These are phyloP conservation scores for Limanda limanda DNA, from an alignment of 2,113 vertebrate species.

Conservation along the genomic window DNA sequence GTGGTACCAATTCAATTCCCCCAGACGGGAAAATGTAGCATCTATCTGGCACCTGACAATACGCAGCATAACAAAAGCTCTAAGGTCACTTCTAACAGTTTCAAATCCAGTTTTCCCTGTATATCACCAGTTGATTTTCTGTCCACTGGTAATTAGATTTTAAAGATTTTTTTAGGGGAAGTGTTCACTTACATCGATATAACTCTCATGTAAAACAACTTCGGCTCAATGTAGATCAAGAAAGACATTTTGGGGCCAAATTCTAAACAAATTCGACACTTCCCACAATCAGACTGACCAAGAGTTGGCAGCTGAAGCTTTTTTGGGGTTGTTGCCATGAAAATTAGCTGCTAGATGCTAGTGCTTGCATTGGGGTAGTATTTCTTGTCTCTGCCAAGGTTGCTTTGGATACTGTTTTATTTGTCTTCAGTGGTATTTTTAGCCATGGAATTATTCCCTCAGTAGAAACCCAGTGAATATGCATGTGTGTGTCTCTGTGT, in stretches of 20 bases:
- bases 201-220: constrained; percentile 34
- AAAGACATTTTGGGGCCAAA: constrained; percentile 8
- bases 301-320: constrained; percentile 40
- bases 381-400: constrained; percentile 41
- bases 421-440: constrained; percentile 57
- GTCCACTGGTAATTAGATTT: constrained; percentile 32
- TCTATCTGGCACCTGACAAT: constrained; percentile 34
- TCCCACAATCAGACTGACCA: neutral
- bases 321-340: no score
- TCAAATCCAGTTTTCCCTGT: constrained; percentile 13
- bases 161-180: constrained; percentile 24
- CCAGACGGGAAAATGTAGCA: constrained; percentile 20
- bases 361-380: neutral
- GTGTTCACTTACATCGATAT: constrained; percentile 15
- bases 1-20: constrained; percentile 52
- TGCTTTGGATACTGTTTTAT: constrained; percentile 34
- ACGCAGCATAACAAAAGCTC: constrained; percentile 37
- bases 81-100: constrained; percentile 35
- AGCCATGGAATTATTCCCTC: constrained; percentile 33
- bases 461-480: constrained; percentile 26
- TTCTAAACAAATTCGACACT: neutral
- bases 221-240: neutral
- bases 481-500: constrained; percentile 13
- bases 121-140: constrained; percentile 33
- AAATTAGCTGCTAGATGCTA: no score